Conservation (phyloP, 53 echinoderm and acorn worm species). For the Antedon mediterranea region DNA sequence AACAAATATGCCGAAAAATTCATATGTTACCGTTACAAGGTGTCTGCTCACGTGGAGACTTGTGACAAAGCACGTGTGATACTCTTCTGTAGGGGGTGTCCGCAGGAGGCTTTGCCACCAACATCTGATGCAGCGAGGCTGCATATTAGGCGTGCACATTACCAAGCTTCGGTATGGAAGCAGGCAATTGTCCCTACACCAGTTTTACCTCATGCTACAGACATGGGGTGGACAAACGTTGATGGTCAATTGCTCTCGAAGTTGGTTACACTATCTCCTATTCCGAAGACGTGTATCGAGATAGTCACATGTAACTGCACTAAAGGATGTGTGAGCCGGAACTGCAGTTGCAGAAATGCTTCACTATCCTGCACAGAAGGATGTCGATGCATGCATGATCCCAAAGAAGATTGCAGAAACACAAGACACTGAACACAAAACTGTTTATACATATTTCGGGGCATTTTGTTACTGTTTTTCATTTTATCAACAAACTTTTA, state of each 20-base stretch:
- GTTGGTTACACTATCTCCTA: slow-evolving; percentile 16
- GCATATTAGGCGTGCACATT: background rate
- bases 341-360: slow-evolving; percentile 10
- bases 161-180: no score
- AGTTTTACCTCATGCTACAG: background rate
- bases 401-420: no score
- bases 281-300: slow-evolving; percentile 15
- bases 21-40: no score
- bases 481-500: no score
- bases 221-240: slow-evolving; percentile 25
- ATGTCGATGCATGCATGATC: no score
- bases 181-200: background rate
- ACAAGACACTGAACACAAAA: no score
- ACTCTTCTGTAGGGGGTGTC: no score
- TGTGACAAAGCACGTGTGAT: no score
- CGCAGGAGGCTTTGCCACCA: slow-evolving; percentile 1
- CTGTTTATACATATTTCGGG: no score
- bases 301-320: slow-evolving; percentile 10
- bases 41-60: background rate
- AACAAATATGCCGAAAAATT: no score
- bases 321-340: background rate
- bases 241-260: slow-evolving; percentile 6
- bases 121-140: background rate
- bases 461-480: no score
- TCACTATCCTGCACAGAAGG: background rate